Evolutionary conservation across 2,113 vertebrate species (phyloP).

Genomic region (Dipodomys spectabilis): DNA sequence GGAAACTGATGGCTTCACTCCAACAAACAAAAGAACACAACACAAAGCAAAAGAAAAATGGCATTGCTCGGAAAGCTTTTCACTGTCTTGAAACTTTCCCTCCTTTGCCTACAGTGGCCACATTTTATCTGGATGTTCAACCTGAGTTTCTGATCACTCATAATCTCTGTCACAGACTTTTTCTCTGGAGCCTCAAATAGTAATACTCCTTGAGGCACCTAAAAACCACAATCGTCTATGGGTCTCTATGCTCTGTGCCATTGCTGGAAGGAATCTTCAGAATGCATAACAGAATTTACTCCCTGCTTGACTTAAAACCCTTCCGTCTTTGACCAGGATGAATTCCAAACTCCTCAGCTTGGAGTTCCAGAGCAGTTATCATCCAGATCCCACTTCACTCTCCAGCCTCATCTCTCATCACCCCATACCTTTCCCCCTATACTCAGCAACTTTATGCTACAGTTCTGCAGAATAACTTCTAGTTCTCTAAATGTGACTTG

Average conservation of each 20-base stretch:
- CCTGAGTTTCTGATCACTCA: not conserved
- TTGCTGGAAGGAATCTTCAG: not conserved
- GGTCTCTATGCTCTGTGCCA: not conserved
- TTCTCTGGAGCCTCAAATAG: not conserved
- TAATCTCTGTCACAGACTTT: not conserved
- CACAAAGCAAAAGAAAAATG: too few species aligned
- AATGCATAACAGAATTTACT: not conserved
- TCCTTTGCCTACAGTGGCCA: not conserved
- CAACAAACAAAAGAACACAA: too few species aligned
- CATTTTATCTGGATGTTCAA: not conserved
- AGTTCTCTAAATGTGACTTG: not conserved
- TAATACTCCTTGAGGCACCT: not conserved
- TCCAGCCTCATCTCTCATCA: constrained; percentile 1
- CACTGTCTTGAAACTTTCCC: not conserved
- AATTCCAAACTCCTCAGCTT: not conserved
- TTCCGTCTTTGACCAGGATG: constrained; percentile 17
- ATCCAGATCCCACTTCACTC: constrained; percentile 1
- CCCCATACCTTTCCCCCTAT: not conserved
- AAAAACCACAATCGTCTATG: not conserved
- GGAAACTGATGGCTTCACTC: too few species aligned
- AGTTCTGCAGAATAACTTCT: constrained; percentile 2
- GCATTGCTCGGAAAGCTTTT: not conserved
- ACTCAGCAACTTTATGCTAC: not conserved
- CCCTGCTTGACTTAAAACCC: constrained; percentile 17
- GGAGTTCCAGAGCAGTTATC: not conserved